A percentile compares a stretch with the other conserved stretches of the same genome.
Conservation (phyloP, 2,113 vertebrate genomes). For the Pangasianodon gigas region DNA sequence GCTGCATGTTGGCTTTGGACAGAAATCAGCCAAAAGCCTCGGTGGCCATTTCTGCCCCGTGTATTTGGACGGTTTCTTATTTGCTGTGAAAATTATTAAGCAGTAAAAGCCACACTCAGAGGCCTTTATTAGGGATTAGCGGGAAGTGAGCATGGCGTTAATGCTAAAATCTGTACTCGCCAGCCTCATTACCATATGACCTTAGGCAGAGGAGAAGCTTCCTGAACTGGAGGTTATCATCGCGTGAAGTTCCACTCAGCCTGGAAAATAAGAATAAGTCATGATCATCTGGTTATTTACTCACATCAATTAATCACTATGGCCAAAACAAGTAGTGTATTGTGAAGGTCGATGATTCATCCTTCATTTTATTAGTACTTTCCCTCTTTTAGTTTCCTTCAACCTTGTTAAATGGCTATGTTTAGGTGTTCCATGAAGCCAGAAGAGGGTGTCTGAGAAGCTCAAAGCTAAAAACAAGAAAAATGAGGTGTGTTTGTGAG, state of each 20-base stretch:
- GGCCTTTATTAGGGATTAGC: constrained; percentile 46
- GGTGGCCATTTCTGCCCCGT: constrained; percentile 36
- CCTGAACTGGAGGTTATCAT: background rate
- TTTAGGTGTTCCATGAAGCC: constrained; percentile 15
- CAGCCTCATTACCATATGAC: constrained; percentile 18
- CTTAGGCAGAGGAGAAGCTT: background rate
- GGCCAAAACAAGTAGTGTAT: background rate
- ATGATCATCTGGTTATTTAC: background rate
- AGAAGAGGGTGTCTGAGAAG: background rate
- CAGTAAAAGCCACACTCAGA: constrained; percentile 44
- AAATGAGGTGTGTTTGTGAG: constrained; percentile 32
- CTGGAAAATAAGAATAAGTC: background rate
- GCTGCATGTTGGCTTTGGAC: constrained; percentile 57
- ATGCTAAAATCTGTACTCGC: constrained; percentile 17
- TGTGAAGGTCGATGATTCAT: background rate
- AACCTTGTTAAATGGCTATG: constrained; percentile 18
- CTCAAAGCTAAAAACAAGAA: constrained; percentile 26
- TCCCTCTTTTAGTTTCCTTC: background rate
- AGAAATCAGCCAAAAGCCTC: constrained; percentile 11
- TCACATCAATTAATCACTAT: background rate
- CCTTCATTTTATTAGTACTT: background rate
- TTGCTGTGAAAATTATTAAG: constrained; percentile 55
- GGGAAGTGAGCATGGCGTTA: constrained; percentile 34
- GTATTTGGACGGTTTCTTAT: constrained; percentile 40
- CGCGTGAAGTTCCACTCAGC: background rate